Base-by-base conservation (phyloP, 2,797 vertebrate genomes). In the Acanthopagrus latus region DNA sequence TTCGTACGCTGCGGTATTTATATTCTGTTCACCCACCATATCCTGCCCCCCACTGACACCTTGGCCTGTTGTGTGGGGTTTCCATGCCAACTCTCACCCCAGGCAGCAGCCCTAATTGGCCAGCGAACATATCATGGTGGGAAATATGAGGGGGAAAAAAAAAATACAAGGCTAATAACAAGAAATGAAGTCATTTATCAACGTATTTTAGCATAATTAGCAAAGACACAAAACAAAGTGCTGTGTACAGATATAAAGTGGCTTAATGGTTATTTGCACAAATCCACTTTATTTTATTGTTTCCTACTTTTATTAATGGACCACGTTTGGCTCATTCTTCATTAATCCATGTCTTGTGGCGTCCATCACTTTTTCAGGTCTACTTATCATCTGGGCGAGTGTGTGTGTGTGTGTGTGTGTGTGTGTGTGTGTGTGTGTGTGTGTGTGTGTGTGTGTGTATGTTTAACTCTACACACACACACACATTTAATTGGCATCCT, bases 71-170 rank as follows among this genome's bases (percentile, higher is more conserved):
- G 29, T 57, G 41, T 54, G 13, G 59, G 38, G 71, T 89, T 88
- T 84, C 79, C 38, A 70, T 81, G 91, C 88, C 91, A 90, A 86
- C 76, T 69, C 52, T 58, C 74, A 56, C 74, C 74, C 76, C 57
- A 71, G 73, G 83, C 57, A 67, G 74, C 66, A 20, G 57, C 55
- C 50, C 73, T 87, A 85, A 89, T 86, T 86, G 89, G 88, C 78
- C 23, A 0, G 56, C 70, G 60, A 64, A 58, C 56, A 16, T 23
- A n/a, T 74, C 70, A 41, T 62, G 7, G 64, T 83, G 82, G 89
- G 66, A 56, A 29, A 69, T 57, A 77, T 75, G 68, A 58, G 8
- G 11, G 11, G 16, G n/a, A 23, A 44, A 16, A 48, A 66, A 9
- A 50, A 18, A 65, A 73, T 33, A 7, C 23, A 47, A 58, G 10